Evolutionary conservation across 2,888 invertebrate species (phyloP).

Genomic region (Lamellibrachia satsuma): DNA sequence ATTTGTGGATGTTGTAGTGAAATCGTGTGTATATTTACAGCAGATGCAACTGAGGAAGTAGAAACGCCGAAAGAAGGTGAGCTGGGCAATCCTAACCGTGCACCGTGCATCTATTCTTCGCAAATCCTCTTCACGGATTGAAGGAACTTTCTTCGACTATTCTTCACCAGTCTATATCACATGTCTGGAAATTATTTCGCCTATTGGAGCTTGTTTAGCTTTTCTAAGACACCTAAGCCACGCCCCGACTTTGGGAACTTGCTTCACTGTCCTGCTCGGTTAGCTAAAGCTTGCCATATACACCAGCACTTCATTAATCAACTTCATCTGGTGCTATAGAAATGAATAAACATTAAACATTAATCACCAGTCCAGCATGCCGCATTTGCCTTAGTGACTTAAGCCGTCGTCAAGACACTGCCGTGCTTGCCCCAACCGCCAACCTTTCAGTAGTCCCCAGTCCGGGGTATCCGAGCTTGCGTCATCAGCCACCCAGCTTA

Average conservation of each 20-base stretch:
- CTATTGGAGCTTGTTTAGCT: not conserved
- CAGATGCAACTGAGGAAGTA: not conserved
- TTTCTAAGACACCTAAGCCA: not conserved
- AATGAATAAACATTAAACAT: too few species aligned
- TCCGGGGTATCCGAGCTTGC: not conserved
- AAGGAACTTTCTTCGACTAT: not conserved
- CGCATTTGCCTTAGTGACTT: not conserved
- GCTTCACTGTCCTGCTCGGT: not conserved
- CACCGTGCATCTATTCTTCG: not conserved
- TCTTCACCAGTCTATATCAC: not conserved
- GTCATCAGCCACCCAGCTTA: not conserved
- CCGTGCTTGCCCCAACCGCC: not conserved
- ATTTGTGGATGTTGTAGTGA: not conserved
- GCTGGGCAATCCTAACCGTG: not conserved
- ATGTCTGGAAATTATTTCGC: not conserved
- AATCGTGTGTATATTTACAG: not conserved
- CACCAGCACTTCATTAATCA: not conserved
- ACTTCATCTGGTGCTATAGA: not conserved
- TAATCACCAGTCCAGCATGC: not conserved
- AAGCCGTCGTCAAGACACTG: not conserved
- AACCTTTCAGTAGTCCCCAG: not conserved
- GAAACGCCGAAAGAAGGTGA: not conserved
- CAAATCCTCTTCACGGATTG: not conserved
- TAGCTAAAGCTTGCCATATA: not conserved
- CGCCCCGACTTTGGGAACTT: not conserved